Base-by-base conservation (phyloP, 2,113 vertebrate species). In the Prietella phreatophila region DNA sequence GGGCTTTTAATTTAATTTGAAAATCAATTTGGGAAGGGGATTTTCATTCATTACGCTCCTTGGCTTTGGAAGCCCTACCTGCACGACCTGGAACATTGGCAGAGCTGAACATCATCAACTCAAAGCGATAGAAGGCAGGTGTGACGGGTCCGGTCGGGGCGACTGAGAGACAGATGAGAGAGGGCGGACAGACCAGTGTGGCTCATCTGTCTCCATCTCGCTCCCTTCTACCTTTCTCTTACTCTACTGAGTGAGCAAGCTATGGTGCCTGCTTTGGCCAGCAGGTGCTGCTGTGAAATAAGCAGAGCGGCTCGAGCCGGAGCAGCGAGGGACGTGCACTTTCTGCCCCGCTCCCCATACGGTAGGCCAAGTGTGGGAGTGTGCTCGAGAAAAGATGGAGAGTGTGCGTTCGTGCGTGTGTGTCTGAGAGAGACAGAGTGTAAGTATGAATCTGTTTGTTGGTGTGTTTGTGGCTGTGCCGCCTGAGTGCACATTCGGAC, bases 221-320 rank as follows among this genome's bases (percentile, higher is more conserved):
- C 47, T 79, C 39, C 25, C 30, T 69, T 78, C 53, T 78, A 47
- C 19, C 81, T 71, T 76, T 42, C 30, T 86, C 71, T 85, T 86
- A 47, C 73, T 84, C 60, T 76, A 22, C 10, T 47, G 30, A 56
- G 42, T 9, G 60, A 81, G 47, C 7, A 22, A 86, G 89, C 84
- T 88, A 91, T 91, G 91, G 93, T 94, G 92, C 94, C 92, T 86
- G 90, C 91, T 94, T 93, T 93, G 93, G 94, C 95, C 95, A 96
- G 94, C 94, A 95, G 95, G 95, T 95, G 95, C 92, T 95, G 95
- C 95, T 96, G 94, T 95, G 93, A 95, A 95, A 94, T 95, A 94
- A 95, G 94, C 89, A 94, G 93, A 95, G 93, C 94, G 92, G 91
- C 89, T 87, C 85, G 55, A 84, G 73, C 90, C 87, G 92, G 91